phyloP scores from a whole-genome alignment of 2,113 vertebrate species.

The Macquaria australasica region DNA sequence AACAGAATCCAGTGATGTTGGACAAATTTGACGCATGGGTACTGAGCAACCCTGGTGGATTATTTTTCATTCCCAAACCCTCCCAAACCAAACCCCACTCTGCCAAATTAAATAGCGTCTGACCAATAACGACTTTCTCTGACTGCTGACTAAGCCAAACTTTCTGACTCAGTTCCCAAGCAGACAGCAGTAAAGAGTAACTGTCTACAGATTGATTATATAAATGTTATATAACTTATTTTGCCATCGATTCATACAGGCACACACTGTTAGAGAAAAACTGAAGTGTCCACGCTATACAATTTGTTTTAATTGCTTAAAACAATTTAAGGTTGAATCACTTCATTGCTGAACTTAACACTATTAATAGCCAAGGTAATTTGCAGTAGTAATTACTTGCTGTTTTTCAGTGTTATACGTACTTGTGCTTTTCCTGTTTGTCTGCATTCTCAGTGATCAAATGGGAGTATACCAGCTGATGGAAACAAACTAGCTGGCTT shows the following conservation, averaged over 20 bases:
- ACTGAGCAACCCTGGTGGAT: not conserved
- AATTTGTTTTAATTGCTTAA: not conserved
- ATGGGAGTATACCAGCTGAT: not conserved
- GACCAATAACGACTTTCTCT: constrained; percentile 16
- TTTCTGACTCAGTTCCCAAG: constrained; percentile 63
- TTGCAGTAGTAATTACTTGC: not conserved
- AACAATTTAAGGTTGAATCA: not conserved
- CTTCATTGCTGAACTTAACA: not conserved
- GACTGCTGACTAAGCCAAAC: constrained; percentile 1
- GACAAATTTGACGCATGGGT: not conserved
- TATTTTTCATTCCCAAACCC: constrained; percentile 9
- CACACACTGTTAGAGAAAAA: not conserved
- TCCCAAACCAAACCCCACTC: constrained; percentile 21
- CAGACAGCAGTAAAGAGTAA: constrained; percentile 32
- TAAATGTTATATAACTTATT: not conserved
- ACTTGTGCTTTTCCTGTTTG: not conserved
- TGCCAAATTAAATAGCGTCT: constrained; percentile 37
- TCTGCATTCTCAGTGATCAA: not conserved
- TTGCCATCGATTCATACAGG: constrained; percentile 5
- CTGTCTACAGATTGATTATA: not conserved
- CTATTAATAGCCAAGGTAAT: not conserved
- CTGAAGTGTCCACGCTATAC: not conserved
- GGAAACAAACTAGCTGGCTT: not conserved
- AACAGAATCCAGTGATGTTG: not conserved
- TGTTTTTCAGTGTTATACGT: not conserved